Percentiles rank a stretch among this genome's conserved stretches.
Evolutionary conservation across 2,888 invertebrate species (phyloP).

Genomic region (Helleia helle): DNA sequence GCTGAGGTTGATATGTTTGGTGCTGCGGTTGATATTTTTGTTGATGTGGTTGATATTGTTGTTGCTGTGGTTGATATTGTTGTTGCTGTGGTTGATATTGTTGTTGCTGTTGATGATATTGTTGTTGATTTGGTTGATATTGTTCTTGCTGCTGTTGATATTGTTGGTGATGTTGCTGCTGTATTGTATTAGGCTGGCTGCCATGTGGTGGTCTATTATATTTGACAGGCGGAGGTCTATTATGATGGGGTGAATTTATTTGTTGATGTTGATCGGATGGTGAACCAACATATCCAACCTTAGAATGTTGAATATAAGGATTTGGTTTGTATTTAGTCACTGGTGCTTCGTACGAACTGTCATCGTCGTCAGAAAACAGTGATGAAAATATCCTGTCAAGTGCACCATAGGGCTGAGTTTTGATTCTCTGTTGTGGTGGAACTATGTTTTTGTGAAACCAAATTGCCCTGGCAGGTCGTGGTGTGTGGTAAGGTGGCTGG

Average conservation of each 20-base stretch:
- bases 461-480: constrained; percentile 42
- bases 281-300: constrained; percentile 37
- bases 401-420: constrained; percentile 33
- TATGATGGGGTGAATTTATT: constrained; percentile 40
- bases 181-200: constrained; percentile 29
- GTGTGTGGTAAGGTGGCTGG: constrained; percentile 23
- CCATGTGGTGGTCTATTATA: constrained; percentile 38
- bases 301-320: constrained; percentile 35
- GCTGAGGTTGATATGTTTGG: background rate
- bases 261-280: constrained; percentile 39
- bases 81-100: no score
- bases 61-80: no score
- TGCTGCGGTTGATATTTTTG: background rate
- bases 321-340: constrained; percentile 34
- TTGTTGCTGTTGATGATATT: no score
- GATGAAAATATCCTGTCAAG: constrained; percentile 57
- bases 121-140: no score
- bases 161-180: constrained; percentile 3
- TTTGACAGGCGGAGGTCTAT: constrained; percentile 38
- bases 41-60: background rate
- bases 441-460: constrained; percentile 59
- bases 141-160: no score
- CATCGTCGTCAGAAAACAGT: constrained; percentile 50
- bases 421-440: constrained; percentile 31
- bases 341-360: constrained; percentile 26